These are phyloP conservation scores for Lycopodina hypogea DNA, from an alignment of 37 sponge, comb jelly and placozoan species.

Conservation along the genomic window DNA sequence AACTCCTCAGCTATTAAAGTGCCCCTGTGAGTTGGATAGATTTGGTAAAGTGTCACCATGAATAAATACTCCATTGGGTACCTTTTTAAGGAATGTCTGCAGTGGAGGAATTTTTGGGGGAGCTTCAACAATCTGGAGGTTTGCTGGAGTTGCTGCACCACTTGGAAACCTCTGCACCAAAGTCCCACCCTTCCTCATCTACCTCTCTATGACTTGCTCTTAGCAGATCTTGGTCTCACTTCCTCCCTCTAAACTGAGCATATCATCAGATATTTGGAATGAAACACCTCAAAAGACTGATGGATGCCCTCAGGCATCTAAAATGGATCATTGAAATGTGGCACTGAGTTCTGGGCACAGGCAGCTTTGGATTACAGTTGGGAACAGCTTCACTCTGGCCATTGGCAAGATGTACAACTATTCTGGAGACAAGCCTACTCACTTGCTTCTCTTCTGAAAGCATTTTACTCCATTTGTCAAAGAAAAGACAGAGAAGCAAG, in stretches of 20 bases:
- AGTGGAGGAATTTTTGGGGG: neutral
- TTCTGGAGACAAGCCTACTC: constrained; percentile 77
- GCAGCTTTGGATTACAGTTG: constrained; percentile 65
- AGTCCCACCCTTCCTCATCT: neutral
- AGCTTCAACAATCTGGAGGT: neutral
- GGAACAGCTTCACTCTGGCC: constrained; percentile 84
- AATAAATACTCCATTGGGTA: too few relatives aligned
- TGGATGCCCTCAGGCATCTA: neutral
- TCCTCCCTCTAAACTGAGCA: neutral
- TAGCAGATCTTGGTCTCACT: neutral
- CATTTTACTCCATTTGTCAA: neutral
- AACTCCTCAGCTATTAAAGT: too few relatives aligned
- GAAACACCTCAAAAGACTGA: neutral
- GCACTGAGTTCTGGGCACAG: constrained; percentile 5
- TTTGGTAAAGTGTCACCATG: too few relatives aligned
- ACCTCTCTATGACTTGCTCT: neutral
- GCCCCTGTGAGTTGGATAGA: too few relatives aligned
- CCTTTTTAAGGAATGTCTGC: too few relatives aligned
- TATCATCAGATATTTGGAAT: neutral
- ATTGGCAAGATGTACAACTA: constrained; percentile 84
- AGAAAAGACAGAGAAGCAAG: constrained; percentile 39
- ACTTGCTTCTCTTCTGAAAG: constrained; percentile 46
- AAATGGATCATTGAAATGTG: neutral
- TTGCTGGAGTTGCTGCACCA: neutral
- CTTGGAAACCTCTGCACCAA: neutral